phyloP scores from a whole-genome alignment of 2,113 vertebrate genomes.

The Electrona antarctica region DNA sequence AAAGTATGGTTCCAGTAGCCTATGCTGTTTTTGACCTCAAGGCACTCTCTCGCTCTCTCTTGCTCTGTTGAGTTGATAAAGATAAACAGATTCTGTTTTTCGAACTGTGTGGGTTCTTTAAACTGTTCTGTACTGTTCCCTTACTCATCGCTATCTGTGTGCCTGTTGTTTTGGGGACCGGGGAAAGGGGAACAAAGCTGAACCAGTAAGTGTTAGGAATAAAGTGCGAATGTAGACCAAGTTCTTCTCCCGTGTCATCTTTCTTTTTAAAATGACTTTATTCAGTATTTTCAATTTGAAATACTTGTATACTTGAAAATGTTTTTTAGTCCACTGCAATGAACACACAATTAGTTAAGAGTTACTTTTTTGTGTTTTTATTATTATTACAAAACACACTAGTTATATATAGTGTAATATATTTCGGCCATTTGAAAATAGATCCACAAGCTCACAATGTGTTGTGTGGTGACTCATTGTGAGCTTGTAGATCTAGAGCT shows the following conservation, averaged over 20 bases:
- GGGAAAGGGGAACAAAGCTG: conserved; percentile 59
- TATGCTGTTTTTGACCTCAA: conserved; percentile 66
- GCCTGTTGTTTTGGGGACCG: conserved; percentile 76
- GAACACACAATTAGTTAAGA: neutral
- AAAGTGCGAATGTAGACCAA: conserved; percentile 80
- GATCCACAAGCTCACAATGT: too few relatives aligned
- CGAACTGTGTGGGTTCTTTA: conserved; percentile 68
- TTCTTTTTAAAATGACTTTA: conserved; percentile 2
- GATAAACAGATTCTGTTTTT: conserved; percentile 65
- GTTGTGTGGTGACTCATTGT: too few relatives aligned
- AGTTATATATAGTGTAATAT: neutral
- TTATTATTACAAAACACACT: neutral
- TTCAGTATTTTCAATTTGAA: too few relatives aligned
- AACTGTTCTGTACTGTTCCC: conserved; percentile 73
- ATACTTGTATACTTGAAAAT: too few relatives aligned
- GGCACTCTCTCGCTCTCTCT: conserved; percentile 63
- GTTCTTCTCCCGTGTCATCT: conserved; percentile 30
- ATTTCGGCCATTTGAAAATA: too few relatives aligned
- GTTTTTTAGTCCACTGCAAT: too few relatives aligned
- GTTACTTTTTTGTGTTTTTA: neutral
- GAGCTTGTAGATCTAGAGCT: too few relatives aligned
- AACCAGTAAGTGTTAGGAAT: conserved; percentile 80
- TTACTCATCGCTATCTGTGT: conserved; percentile 81
- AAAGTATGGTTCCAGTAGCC: conserved; percentile 53
- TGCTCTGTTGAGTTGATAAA: conserved; percentile 59